Evolutionary conservation across 2,888 invertebrate genomes (phyloP).

Genomic region (Calephelis perditalis): DNA sequence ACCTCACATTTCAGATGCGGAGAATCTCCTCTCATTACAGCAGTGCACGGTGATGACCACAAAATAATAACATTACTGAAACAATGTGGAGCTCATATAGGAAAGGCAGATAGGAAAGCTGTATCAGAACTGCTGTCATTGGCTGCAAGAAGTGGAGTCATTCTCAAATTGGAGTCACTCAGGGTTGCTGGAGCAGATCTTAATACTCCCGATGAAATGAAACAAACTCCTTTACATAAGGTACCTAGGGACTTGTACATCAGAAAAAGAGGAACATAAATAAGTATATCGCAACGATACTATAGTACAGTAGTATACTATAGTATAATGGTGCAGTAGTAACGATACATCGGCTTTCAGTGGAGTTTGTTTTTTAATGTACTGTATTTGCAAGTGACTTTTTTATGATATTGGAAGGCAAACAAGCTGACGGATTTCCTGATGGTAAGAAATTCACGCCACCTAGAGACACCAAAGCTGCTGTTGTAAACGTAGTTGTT

Average conservation of each 20-base stretch:
- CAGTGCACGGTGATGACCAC: constrained; percentile 80
- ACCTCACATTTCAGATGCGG: constrained; percentile 64
- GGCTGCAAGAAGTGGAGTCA: constrained; percentile 80
- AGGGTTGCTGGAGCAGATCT: constrained; percentile 83
- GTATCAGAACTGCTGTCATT: constrained; percentile 83
- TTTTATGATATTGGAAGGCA: no score
- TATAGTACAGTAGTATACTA: no score
- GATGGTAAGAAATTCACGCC: no score
- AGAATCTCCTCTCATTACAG: constrained; percentile 84
- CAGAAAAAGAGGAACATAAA: no score
- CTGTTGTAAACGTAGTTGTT: no score
- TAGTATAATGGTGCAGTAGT: no score
- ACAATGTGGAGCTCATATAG: constrained; percentile 87
- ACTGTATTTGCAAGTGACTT: no score
- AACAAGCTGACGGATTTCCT: no score
- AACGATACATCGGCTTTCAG: no score
- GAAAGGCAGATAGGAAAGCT: constrained; percentile 71
- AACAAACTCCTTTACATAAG: constrained; percentile 83
- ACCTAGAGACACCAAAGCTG: no score
- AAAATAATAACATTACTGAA: constrained; percentile 82
- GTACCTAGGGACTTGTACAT: constrained; percentile 41
- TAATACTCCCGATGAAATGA: constrained; percentile 78
- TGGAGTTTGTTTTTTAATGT: no score
- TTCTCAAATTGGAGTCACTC: constrained; percentile 78
- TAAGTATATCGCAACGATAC: no score